Conservation (phyloP, 2,113 vertebrate genomes). For the Coreoperca whiteheadi region DNA sequence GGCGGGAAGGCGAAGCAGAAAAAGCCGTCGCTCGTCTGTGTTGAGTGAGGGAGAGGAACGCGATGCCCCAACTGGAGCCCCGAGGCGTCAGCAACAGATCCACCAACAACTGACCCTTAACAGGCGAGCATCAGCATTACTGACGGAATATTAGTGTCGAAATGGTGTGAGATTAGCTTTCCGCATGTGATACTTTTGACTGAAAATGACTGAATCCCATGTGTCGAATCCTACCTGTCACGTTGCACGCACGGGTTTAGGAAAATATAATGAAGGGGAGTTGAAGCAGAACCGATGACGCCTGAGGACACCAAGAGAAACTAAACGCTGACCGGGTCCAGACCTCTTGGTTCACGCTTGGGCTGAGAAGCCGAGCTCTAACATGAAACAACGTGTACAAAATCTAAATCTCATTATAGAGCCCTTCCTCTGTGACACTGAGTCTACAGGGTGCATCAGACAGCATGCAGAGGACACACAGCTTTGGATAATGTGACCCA, state of each 20-base stretch:
- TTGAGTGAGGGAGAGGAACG: too few relatives aligned
- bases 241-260: background rate
- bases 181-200: too few relatives aligned
- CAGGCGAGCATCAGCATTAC: too few relatives aligned
- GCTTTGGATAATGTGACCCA: background rate
- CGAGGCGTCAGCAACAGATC: too few relatives aligned
- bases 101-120: too few relatives aligned
- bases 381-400: background rate
- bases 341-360: background rate
- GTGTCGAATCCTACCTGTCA: too few relatives aligned
- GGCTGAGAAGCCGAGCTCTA: background rate
- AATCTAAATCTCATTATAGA: background rate
- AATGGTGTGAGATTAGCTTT: too few relatives aligned
- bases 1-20: background rate
- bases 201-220: too few relatives aligned
- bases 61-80: too few relatives aligned
- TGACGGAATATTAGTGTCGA: too few relatives aligned
- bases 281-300: background rate
- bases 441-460: background rate
- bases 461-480: background rate
- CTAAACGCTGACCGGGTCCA: background rate
- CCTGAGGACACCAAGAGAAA: background rate
- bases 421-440: background rate
- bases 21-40: too few relatives aligned
- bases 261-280: background rate